Base-by-base conservation (phyloP, 2,888 invertebrate genomes). In the Brachyopa scutellaris region DNA sequence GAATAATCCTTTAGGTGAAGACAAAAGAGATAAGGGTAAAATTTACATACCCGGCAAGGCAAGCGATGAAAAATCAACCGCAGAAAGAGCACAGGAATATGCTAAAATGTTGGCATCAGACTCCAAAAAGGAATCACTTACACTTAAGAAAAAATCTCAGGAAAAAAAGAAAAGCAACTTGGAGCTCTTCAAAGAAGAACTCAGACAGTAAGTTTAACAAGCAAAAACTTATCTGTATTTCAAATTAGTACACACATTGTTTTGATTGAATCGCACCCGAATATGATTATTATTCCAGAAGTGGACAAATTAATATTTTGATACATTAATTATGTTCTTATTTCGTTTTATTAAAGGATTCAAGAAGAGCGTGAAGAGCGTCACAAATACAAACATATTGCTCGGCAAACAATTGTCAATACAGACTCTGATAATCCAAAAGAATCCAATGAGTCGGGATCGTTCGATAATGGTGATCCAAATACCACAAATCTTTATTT, bases 401-500 rank as follows among this genome's bases (percentile, higher is more conserved):
- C 88, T 21, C 82, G 86, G 6, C 85, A 84, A 76, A 51, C 70
- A 6, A 13, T 73, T 2, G 73, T 77, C 2, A 85, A 85, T 15
- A 66, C 84, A 66, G 82, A 83, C 13, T 45, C 66, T 2, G 78
- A 83, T 9, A 66, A 73, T 42, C 36, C 85, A 8, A 77, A 85
- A 49, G 85, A 91, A 13, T 15, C 70, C 77, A 91, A 91, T 51
- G 92, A 92, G 84, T 88, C 94, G 40, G 97, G 97, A 19, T 97
- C 97, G 0, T 97, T 96, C 89, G 98, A 98, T 90, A 96, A 96
- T 74, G 98, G 97, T 0, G 99, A 99, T 92, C 98, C 99, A 29
- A 97, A 96, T 86, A 99, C 99, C 1, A 99, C 99, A 53, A 99
- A 99, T 91, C 92, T 99, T 33, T 99, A 99, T 90, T 93, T 99